phyloP scores from a whole-genome alignment of 2,113 vertebrate genomes.

The Bostrychus sinensis region DNA sequence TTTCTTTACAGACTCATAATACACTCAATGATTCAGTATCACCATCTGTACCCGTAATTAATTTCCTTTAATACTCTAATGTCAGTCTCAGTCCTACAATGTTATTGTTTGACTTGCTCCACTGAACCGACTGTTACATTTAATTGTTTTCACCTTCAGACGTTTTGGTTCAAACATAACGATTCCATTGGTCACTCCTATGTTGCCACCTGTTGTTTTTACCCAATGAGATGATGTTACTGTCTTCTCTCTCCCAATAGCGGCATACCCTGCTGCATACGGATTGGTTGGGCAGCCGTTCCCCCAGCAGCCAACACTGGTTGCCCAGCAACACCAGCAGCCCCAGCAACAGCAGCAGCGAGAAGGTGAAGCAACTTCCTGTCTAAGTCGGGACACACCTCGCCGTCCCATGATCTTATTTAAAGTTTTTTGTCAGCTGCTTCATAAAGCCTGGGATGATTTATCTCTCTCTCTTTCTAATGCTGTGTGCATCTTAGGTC shows the following conservation, averaged over 20 bases:
- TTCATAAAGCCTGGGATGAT: slow-evolving; percentile 17
- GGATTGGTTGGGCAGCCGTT: slow-evolving; percentile 89
- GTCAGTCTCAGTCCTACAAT: slow-evolving; percentile 35
- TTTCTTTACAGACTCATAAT: slow-evolving; percentile 2
- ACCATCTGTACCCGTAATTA: slow-evolving; percentile 21
- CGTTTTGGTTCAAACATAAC: slow-evolving; percentile 31
- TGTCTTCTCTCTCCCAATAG: slow-evolving; percentile 72
- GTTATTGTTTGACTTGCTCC: slow-evolving; percentile 58
- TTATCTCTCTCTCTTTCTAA: slow-evolving; percentile 31
- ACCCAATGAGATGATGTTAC: slow-evolving; percentile 58
- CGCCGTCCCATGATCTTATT: slow-evolving; percentile 35
- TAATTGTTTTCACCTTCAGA: slow-evolving; percentile 77
- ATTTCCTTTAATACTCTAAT: slow-evolving; percentile 12
- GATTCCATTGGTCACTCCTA: slow-evolving; percentile 45
- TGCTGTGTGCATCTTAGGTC: slow-evolving; percentile 79
- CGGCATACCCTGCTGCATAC: slow-evolving; percentile 90
- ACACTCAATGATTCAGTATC: background rate
- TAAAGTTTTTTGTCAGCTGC: slow-evolving; percentile 54
- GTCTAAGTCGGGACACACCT: slow-evolving; percentile 54
- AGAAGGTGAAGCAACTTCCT: slow-evolving; percentile 83
- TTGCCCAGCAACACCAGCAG: slow-evolving; percentile 88
- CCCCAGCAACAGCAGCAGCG: slow-evolving; percentile 87
- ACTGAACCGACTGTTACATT: slow-evolving; percentile 48
- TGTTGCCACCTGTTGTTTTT: slow-evolving; percentile 75
- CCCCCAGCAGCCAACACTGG: slow-evolving; percentile 86